Evolutionary conservation across 2,113 vertebrate genomes (phyloP), one percentile per base, ranked within the genome.

Genomic region (Herpailurus yagouaroundi): DNA sequence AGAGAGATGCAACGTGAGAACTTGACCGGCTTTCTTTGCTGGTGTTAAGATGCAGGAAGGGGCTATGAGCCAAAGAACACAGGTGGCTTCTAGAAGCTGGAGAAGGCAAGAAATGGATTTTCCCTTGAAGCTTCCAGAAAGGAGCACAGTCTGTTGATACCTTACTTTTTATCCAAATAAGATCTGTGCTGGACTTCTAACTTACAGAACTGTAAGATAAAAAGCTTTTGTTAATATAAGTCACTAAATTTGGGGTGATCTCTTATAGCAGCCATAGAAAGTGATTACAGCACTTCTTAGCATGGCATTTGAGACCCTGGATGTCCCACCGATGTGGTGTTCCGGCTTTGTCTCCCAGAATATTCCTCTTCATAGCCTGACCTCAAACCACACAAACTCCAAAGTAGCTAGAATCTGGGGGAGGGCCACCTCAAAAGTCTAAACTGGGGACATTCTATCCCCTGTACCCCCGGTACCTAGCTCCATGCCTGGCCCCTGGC

Each of bases 71-170:
- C 69, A 69, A 88, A 50, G 64, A 76, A 82, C 68, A 33, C 3
- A 9, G 74, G 80, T 4, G 33, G 33, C 63, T 18, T 94, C 29
- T 90, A 33, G 38, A 48, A 69, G 5, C 29, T 77, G 36, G 63
- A 93, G 57, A 73, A n/a, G 4, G 12, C 4, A 76, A 88, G 60
- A 63, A 16, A 69, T 7, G 45, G 50, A 71, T 64, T 73, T 79
- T 82, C 41, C n/a, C 25, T 84, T 74, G 29, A 50, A 93, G 80
- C 64, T 80, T 94, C 57, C 52, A 66, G 96, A 92, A 89, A 52
- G n/a, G 89, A 91, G 23, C 48, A 5, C 1, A 1, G 38, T 50
- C 23, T 64, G 12, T 83, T 52, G 48, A 79, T 52, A n/a, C 48
- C 48, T 89, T 86, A 23, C 23, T 41, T 68, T 86, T 71, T 89